Evolutionary conservation across 2,888 invertebrate genomes (phyloP).

Genomic region (Melanophora roralis): DNA sequence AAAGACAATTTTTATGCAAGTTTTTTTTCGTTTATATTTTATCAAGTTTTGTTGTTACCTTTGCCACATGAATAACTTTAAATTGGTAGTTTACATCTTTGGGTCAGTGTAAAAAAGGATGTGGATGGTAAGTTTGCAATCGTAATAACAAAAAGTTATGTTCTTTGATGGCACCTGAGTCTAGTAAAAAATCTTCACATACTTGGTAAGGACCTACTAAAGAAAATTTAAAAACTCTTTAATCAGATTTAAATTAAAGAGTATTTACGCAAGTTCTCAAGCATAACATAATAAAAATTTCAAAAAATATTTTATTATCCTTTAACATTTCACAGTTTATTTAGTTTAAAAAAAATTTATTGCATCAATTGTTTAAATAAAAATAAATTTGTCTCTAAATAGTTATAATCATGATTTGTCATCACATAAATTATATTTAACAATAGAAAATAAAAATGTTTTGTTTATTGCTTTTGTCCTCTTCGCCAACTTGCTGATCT

Average conservation of each 20-base stretch:
- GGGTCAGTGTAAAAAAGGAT: no score
- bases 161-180: slow-evolving; percentile 4
- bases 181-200: no score
- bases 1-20: slow-evolving; percentile 34
- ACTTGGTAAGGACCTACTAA: no score
- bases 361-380: neutral
- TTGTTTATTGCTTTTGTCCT: neutral
- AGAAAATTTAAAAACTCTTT: neutral
- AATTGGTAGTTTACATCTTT: neutral
- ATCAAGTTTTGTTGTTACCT: neutral
- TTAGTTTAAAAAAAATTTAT: neutral
- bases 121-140: neutral
- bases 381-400: slow-evolving; percentile 44
- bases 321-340: slow-evolving; percentile 7
- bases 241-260: neutral
- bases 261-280: no score
- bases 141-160: neutral
- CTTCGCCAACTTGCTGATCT: slow-evolving; percentile 2
- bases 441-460: neutral
- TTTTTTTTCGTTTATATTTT: slow-evolving; percentile 1
- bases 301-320: neutral
- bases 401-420: slow-evolving; percentile 54
- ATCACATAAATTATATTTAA: slow-evolving; percentile 46
- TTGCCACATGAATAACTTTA: slow-evolving; percentile 33
- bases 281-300: neutral